phyloP scores from a whole-genome alignment of 2,888 invertebrate species.

The Pheosia tremula region DNA sequence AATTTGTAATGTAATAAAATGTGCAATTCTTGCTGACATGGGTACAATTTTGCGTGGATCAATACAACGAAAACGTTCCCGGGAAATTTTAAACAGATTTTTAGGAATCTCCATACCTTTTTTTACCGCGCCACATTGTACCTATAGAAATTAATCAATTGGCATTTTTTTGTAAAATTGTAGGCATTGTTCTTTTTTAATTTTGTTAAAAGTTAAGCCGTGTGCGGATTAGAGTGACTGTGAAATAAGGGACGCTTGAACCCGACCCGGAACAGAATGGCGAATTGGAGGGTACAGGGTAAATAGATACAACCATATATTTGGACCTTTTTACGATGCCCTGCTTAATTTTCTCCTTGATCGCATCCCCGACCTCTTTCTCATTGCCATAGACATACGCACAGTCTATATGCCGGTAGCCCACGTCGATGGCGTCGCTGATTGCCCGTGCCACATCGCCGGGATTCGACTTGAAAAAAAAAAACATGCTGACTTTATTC shows the following conservation, averaged over 20 bases:
- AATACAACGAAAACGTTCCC: constrained; percentile 2
- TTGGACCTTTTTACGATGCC: constrained; percentile 83
- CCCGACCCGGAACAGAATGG: constrained; percentile 17
- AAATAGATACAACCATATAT: constrained; percentile 23
- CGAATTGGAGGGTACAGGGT: constrained; percentile 14
- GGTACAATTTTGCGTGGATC: not conserved
- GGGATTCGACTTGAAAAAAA: constrained; percentile 74
- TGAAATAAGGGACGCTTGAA: constrained; percentile 1
- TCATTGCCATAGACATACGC: constrained; percentile 88
- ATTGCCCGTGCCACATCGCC: constrained; percentile 86
- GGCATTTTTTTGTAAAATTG: not conserved
- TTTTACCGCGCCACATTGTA: not conserved
- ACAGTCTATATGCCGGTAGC: constrained; percentile 90
- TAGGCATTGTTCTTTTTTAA: not conserved
- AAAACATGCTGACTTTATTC: not conserved
- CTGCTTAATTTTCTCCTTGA: constrained; percentile 84
- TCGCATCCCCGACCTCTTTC: constrained; percentile 87
- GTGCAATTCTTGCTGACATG: not conserved
- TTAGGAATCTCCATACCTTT: not conserved
- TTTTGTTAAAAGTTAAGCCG: constrained; percentile 3
- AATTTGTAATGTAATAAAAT: not conserved
- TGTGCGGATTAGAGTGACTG: not conserved
- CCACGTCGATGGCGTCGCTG: constrained; percentile 87
- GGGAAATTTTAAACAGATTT: constrained; percentile 2
- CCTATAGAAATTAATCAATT: not conserved